phyloP scores from a whole-genome alignment of 2,888 invertebrate genomes.

The Choristoneura rosaceana region DNA sequence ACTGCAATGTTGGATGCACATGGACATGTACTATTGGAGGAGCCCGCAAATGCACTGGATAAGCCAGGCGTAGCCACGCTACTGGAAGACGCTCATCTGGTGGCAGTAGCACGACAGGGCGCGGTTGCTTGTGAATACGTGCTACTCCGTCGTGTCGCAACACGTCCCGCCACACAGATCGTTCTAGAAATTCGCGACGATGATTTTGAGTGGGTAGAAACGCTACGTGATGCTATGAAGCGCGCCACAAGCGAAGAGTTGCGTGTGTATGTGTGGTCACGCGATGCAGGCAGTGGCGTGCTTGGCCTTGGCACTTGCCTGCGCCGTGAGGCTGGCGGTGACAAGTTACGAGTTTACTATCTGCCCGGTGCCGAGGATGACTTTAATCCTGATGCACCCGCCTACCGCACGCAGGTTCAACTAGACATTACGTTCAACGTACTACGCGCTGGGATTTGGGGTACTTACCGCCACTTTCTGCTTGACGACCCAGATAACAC shows the following conservation, averaged over 20 bases:
- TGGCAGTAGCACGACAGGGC: conserved; percentile 80
- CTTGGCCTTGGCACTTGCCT: conserved; percentile 96
- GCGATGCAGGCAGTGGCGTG: conserved; percentile 90
- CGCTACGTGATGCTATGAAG: conserved; percentile 90
- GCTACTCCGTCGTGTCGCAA: conserved; percentile 86
- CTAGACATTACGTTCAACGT: conserved; percentile 95
- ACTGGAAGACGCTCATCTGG: conserved; percentile 62
- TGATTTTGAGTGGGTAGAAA: conserved; percentile 91
- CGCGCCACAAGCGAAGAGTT: conserved; percentile 85
- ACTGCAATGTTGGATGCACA: conserved; percentile 87
- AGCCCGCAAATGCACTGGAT: conserved; percentile 80
- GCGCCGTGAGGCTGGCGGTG: conserved; percentile 94
- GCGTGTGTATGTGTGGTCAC: conserved; percentile 89
- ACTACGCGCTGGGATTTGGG: conserved; percentile 92
- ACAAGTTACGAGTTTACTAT: conserved; percentile 89
- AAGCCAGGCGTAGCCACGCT: conserved; percentile 67
- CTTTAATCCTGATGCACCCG: conserved; percentile 84
- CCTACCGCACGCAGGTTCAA: conserved; percentile 87
- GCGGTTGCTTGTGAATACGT: conserved; percentile 88
- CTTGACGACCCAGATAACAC: conserved; percentile 79
- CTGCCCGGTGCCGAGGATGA: conserved; percentile 87
- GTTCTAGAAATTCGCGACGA: conserved; percentile 89
- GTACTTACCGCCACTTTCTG: conserved; percentile 93
- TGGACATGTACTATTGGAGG: conserved; percentile 91
- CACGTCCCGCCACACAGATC: conserved; percentile 64